These are phyloP conservation scores for Chalcis sispes DNA, from an alignment of 2,888 invertebrate species.

Conservation along the genomic window DNA sequence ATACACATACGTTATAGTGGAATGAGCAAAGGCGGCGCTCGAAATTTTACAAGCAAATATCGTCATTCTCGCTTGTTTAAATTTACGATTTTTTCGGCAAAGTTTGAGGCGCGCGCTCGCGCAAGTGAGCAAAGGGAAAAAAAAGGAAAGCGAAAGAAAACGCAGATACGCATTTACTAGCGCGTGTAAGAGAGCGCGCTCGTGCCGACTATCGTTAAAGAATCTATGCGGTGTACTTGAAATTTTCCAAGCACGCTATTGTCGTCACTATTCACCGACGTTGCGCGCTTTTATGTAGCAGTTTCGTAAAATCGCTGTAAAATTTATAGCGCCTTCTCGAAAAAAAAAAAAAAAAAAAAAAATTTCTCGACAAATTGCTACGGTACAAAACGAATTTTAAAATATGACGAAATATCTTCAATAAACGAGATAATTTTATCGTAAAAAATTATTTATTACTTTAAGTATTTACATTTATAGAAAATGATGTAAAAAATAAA, in stretches of 20 bases:
- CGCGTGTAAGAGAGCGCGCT: too few relatives aligned
- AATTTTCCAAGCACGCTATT: conserved; percentile 19
- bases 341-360: too few relatives aligned
- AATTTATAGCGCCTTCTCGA: conserved; percentile 28
- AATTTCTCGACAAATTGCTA: conserved; percentile 3
- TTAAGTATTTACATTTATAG: too few relatives aligned
- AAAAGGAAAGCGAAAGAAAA: too few relatives aligned
- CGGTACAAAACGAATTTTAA: conserved; percentile 4
- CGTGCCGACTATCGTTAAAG: too few relatives aligned
- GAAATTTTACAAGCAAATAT: conserved; percentile 18
- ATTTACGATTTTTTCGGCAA: neutral
- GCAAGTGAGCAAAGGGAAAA: too few relatives aligned
- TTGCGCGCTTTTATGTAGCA: conserved; percentile 25
- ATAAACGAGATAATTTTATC: conserved; percentile 21
- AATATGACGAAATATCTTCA: too few relatives aligned
- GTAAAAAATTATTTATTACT: too few relatives aligned
- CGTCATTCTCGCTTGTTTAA: neutral
- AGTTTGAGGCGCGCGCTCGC: neutral
- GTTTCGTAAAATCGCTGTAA: conserved; percentile 40
- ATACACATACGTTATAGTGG: neutral
- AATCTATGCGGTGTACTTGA: conserved; percentile 15
- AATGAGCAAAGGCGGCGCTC: conserved; percentile 2
- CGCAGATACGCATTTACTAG: too few relatives aligned
- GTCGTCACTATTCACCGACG: neutral
- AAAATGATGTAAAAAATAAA: too few relatives aligned